These are phyloP conservation scores for Leucoptera coffeella DNA, from an alignment of 2,888 invertebrate species.

Conservation along the genomic window DNA sequence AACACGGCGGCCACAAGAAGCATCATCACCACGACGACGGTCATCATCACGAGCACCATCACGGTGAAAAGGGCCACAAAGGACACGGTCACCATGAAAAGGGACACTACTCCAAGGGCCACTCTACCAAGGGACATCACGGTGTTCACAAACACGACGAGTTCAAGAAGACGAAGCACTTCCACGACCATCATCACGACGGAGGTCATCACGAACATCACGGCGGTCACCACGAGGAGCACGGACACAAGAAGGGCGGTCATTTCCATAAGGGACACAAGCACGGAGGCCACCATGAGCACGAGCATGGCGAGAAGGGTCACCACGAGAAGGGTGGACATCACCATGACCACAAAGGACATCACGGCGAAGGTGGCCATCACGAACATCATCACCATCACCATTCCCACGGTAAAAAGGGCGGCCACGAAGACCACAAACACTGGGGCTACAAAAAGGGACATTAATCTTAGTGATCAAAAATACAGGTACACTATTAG, in stretches of 20 bases:
- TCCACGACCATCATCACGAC: slow-evolving; percentile 78
- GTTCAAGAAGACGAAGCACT: slow-evolving; percentile 80
- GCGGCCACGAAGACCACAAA: slow-evolving; percentile 74
- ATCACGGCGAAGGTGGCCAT: slow-evolving; percentile 73
- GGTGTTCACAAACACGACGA: slow-evolving; percentile 81
- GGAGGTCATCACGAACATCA: slow-evolving; percentile 75
- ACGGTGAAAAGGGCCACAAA: slow-evolving; percentile 61
- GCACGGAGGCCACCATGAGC: slow-evolving; percentile 70
- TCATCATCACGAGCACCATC: slow-evolving; percentile 58
- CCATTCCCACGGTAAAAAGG: slow-evolving; percentile 72
- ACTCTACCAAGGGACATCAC: slow-evolving; percentile 80
- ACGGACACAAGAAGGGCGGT: slow-evolving; percentile 76
- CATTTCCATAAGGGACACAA: slow-evolving; percentile 75
- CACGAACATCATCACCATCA: slow-evolving; percentile 73
- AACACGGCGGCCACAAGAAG: slow-evolving; percentile 60
- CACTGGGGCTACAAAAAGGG: slow-evolving; percentile 68
- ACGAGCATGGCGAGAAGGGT: slow-evolving; percentile 76
- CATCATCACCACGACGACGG: slow-evolving; percentile 62
- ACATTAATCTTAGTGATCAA: slow-evolving; percentile 13
- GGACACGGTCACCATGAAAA: slow-evolving; percentile 47
- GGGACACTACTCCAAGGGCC: slow-evolving; percentile 76
- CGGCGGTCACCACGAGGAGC: slow-evolving; percentile 71
- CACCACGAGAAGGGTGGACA: slow-evolving; percentile 76
- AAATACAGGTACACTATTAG: too few species aligned
- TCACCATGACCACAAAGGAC: slow-evolving; percentile 72